Conservation (phyloP, 2,888 invertebrate species). For the Eledona agricola region DNA sequence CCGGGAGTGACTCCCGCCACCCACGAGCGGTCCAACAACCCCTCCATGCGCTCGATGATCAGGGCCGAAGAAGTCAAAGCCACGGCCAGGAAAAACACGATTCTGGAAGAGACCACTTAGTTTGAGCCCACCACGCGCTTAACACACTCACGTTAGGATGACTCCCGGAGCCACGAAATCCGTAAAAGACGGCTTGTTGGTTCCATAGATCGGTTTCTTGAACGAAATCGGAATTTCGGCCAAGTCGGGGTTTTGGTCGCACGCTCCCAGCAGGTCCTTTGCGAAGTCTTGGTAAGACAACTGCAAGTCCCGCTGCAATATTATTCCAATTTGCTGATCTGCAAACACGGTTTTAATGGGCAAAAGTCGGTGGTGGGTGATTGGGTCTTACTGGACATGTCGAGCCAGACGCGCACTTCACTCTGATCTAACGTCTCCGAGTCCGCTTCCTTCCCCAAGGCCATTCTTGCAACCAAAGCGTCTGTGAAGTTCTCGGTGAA, state of each 20-base stretch:
- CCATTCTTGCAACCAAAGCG: constrained; percentile 82
- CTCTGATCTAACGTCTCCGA: constrained; percentile 88
- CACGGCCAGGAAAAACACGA: constrained; percentile 95
- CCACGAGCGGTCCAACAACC: constrained; percentile 90
- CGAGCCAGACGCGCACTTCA: constrained; percentile 88
- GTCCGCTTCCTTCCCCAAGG: constrained; percentile 82
- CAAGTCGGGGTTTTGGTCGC: constrained; percentile 83
- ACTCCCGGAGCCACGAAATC: constrained; percentile 97
- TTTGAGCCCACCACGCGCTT: neutral
- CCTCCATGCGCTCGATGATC: constrained; percentile 91
- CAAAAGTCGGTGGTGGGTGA: neutral
- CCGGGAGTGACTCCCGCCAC: constrained; percentile 90
- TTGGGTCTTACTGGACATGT: constrained; percentile 80
- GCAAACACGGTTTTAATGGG: constrained; percentile 11
- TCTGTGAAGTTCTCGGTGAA: constrained; percentile 92
- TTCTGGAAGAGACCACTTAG: constrained; percentile 67
- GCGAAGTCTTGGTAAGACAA: constrained; percentile 88
- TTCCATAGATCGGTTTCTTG: constrained; percentile 88
- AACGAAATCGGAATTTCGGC: constrained; percentile 91
- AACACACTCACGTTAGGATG: constrained; percentile 81
- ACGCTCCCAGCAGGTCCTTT: constrained; percentile 73
- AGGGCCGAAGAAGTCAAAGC: constrained; percentile 92
- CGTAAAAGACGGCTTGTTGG: constrained; percentile 89
- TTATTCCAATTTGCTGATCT: constrained; percentile 93
- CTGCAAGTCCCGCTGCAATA: constrained; percentile 86